Evolutionary conservation across 1,140 invertebrate genomes (phyloP).

Genomic region (Ostrea edulis): DNA sequence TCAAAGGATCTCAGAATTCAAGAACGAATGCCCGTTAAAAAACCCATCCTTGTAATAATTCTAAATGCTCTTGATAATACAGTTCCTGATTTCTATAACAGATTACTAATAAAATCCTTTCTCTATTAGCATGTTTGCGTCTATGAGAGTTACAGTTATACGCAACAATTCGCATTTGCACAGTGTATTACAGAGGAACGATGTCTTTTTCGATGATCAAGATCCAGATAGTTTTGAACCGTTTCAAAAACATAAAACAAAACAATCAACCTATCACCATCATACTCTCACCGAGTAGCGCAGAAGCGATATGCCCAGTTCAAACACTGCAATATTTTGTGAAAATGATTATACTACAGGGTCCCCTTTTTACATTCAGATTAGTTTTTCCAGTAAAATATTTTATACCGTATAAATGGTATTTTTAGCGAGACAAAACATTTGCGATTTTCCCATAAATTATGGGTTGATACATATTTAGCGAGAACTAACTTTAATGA

Average conservation of each 20-base stretch:
- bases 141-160: conserved; percentile 40
- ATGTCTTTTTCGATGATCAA: conserved; percentile 8
- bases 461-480: no score
- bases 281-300: background rate
- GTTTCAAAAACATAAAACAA: conserved; percentile 4
- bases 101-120: background rate
- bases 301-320: background rate
- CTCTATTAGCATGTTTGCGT: conserved; percentile 42
- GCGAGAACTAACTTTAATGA: no score
- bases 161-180: no score
- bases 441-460: no score
- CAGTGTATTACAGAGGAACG: conserved; percentile 1
- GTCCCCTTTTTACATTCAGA: conserved; percentile 38
- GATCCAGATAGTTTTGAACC: background rate
- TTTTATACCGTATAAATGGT: no score
- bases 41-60: conserved; percentile 8
- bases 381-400: background rate
- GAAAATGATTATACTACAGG: no score
- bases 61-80: conserved; percentile 6
- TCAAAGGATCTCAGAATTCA: conserved; percentile 36
- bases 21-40: conserved; percentile 41
- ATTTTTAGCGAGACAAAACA: no score
- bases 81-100: background rate
- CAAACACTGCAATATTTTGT: background rate
- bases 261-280: conserved; percentile 11